Percentiles rank a stretch among this genome's conserved stretches.
These are phyloP conservation scores for Telenomus remus DNA, from an alignment of 1,140 invertebrate species.

Conservation along the genomic window DNA sequence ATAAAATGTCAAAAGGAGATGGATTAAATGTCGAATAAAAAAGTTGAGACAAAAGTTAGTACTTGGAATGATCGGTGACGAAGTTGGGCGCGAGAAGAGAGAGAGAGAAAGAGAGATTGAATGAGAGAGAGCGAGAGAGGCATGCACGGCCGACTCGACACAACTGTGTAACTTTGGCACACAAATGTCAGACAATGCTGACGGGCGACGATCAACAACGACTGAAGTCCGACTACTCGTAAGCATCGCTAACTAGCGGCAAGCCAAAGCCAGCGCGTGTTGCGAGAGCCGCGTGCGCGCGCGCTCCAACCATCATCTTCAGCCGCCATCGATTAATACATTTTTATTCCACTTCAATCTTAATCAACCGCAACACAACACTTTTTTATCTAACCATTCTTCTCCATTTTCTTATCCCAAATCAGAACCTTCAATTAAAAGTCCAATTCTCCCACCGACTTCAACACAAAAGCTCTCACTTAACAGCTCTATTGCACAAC, in stretches of 20 bases:
- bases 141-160: conserved; percentile 29
- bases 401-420: neutral
- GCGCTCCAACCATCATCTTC: conserved; percentile 60
- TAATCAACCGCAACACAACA: conserved; percentile 22
- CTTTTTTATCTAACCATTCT: neutral
- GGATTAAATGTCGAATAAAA: neutral
- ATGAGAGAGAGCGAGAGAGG: conserved; percentile 23
- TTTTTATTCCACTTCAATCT: conserved; percentile 58
- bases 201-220: conserved; percentile 58
- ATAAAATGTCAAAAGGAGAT: conserved; percentile 2
- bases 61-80: conserved; percentile 38
- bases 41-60: conserved; percentile 18
- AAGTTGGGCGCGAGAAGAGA: conserved; percentile 28
- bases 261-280: conserved; percentile 52
- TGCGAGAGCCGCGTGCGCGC: conserved; percentile 40
- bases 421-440: neutral
- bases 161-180: conserved; percentile 57
- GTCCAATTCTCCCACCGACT: no score
- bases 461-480: no score
- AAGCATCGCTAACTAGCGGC: conserved; percentile 54
- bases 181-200: conserved; percentile 58
- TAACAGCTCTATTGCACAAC: no score
- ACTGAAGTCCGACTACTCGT: conserved; percentile 53
- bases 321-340: conserved; percentile 59
- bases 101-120: conserved; percentile 18